Conservation (phyloP, 2,797 vertebrate species). For the Pangasius macronema region DNA sequence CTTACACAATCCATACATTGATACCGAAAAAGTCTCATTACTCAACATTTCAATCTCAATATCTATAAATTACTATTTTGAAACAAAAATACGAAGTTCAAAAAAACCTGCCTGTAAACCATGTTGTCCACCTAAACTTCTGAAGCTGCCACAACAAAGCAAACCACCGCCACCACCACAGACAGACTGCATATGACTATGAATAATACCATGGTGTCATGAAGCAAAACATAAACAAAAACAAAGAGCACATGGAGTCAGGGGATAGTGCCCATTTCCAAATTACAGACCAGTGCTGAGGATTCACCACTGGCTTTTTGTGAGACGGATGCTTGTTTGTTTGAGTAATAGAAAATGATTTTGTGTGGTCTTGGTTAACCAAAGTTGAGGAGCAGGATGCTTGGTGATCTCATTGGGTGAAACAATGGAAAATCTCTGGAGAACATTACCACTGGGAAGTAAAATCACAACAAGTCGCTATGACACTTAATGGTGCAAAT, state of each 20-base stretch:
- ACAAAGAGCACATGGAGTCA: slow-evolving; percentile 39
- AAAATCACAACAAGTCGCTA: not conserved
- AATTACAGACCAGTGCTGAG: slow-evolving; percentile 53
- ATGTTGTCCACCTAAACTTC: slow-evolving; percentile 43
- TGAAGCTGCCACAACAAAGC: slow-evolving; percentile 59
- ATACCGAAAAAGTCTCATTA: not conserved
- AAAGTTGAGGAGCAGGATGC: not conserved
- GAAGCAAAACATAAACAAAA: slow-evolving; percentile 50
- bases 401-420: slow-evolving; percentile 31
- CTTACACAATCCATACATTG: not conserved
- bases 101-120: slow-evolving; percentile 14
- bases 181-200: slow-evolving; percentile 27
- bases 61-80: not conserved
- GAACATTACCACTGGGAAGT: not conserved
- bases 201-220: slow-evolving; percentile 50
- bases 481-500: not conserved
- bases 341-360: slow-evolving; percentile 33
- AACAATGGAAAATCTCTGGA: slow-evolving; percentile 39
- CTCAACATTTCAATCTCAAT: not conserved
- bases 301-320: slow-evolving; percentile 33
- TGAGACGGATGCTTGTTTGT: slow-evolving; percentile 39
- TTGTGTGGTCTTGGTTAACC: slow-evolving; percentile 40
- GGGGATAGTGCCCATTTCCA: slow-evolving; percentile 30
- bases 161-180: slow-evolving; percentile 33
- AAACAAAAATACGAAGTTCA: not conserved